phyloP scores from a whole-genome alignment of 2,888 invertebrate species.

The Blastobasis adustella region DNA sequence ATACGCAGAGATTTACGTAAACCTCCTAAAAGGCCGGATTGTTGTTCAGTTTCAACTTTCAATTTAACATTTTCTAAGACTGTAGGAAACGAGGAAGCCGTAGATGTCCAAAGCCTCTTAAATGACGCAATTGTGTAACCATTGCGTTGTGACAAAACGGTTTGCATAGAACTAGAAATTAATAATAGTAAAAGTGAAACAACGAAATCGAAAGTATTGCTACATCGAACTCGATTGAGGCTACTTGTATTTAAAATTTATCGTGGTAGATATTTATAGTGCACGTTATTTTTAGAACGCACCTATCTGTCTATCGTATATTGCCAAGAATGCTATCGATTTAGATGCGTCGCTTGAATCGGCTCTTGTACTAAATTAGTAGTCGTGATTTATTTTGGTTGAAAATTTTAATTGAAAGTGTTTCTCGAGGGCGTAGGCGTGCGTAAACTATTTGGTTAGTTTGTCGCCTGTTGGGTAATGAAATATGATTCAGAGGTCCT shows the following conservation, averaged over 20 bases:
- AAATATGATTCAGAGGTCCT: conserved; percentile 35
- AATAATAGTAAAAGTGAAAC: conserved; percentile 7
- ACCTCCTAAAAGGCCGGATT: no score
- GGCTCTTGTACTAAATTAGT: background rate
- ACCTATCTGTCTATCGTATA: background rate
- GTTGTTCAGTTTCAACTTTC: no score
- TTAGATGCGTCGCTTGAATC: background rate
- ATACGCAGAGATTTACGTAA: no score
- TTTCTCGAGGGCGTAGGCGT: background rate
- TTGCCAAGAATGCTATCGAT: background rate
- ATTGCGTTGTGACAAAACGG: background rate
- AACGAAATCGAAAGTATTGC: conserved; percentile 7
- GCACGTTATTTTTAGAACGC: no score
- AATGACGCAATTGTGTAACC: background rate
- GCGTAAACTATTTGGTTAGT: conserved; percentile 13
- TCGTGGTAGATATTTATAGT: no score
- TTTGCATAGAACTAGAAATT: background rate
- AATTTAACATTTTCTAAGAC: no score
- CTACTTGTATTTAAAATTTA: no score
- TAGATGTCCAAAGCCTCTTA: no score
- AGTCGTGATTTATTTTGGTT: background rate
- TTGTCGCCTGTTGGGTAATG: conserved; percentile 21
- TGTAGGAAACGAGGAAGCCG: no score
- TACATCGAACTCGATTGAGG: background rate
- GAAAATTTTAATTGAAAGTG: background rate